Evolutionary conservation across 2,888 invertebrate species (phyloP), one percentile per base, ranked within the genome.

Genomic region (Hirtodrosophila cameraria): DNA sequence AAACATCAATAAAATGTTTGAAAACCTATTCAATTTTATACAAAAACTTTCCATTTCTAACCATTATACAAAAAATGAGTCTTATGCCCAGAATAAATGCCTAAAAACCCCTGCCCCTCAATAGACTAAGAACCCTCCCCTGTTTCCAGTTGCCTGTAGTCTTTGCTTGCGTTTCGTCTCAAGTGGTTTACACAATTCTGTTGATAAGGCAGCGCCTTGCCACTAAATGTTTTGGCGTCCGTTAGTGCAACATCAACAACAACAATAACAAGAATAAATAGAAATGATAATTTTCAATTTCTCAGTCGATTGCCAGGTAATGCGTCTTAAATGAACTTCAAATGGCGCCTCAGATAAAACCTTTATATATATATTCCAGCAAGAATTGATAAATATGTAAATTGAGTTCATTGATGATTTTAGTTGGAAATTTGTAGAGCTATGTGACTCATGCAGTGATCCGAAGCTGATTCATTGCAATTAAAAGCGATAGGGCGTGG

Each of bases 141-240:
- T 20, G 15, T 23, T 28, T n/a, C 4, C 15, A n/a, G n/a, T n/a
- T n/a, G n/a, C n/a, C n/a, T n/a, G n/a, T 33, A 20, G 8, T 12
- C 46, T 12, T 18, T 33, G 27, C 23, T 25, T 62, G 43, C 49
- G 11, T 54, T 60, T 28, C 11, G 69, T 65, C 64, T 73, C 73
- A 61, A 73, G 72, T 68, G 72, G 57, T 35, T 61, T 63, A 63
- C 55, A 60, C 57, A 68, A 53, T 55, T 62, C 46, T 27, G 31
- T 36, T 46, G 75, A 75, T 75, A 75, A 71, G 61, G 25, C 46
- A 18, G 41, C 59, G 54, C 36, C 52, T 58, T 62, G 55, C 60
- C 64, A 61, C 75, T 79, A 83, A 80, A 83, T 80, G 80, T 63
- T 69, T 71, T 79, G 80, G 83, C 80, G 80, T 79, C 80, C 74